Evolutionary conservation across 1,140 invertebrate genomes (phyloP).

Genomic region (Leptopilina clavipes): DNA sequence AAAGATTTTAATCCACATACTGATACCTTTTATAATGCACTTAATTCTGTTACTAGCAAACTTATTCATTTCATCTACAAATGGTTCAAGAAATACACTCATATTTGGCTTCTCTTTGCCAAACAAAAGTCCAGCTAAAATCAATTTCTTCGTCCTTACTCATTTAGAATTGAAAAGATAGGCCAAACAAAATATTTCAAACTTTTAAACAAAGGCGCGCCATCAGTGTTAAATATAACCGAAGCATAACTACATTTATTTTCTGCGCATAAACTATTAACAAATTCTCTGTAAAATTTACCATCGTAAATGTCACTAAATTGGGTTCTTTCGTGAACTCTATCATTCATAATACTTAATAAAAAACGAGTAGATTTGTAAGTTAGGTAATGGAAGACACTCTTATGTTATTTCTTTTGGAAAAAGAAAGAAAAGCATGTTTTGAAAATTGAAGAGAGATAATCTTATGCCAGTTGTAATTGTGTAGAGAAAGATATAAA

Average conservation of each 20-base stretch:
- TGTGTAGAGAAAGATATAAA: no score
- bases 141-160: slow-evolving; percentile 4
- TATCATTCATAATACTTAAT: slow-evolving; percentile 4
- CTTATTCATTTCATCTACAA: slow-evolving; percentile 37
- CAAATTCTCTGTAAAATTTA: not conserved
- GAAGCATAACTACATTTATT: slow-evolving; percentile 17
- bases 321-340: not conserved
- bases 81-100: no score
- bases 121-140: slow-evolving; percentile 39
- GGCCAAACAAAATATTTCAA: slow-evolving; percentile 41
- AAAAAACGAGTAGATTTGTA: no score
- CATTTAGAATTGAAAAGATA: slow-evolving; percentile 39
- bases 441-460: no score
- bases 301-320: not conserved
- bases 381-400: no score
- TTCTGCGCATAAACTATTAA: not conserved
- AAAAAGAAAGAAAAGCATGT: no score
- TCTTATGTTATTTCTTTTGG: no score
- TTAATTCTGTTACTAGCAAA: slow-evolving; percentile 5
- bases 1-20: slow-evolving; percentile 16
- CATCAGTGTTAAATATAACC: no score
- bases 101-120: no score
- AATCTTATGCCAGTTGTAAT: no score
- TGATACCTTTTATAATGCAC: slow-evolving; percentile 25
- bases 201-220: no score